A percentile compares a stretch with the other conserved stretches of the same genome.
phyloP scores from a whole-genome alignment of 2,797 vertebrate genomes.

The Pseudocheirus occidentalis region DNA sequence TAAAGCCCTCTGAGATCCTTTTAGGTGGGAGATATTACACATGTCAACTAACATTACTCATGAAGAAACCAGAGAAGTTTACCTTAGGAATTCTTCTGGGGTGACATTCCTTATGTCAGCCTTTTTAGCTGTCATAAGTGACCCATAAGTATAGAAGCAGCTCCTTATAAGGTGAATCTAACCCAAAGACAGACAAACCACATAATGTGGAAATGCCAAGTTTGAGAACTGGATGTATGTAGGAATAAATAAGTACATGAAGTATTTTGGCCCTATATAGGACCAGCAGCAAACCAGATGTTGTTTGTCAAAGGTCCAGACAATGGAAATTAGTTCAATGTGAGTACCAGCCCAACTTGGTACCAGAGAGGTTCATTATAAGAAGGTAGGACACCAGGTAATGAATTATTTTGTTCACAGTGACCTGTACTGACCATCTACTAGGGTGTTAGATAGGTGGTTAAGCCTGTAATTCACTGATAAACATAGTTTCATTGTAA shows the following conservation, averaged over 20 bases:
- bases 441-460: background rate
- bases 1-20: background rate
- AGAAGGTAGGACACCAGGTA: background rate
- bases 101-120: slow-evolving; percentile 1
- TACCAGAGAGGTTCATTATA: background rate
- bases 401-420: background rate
- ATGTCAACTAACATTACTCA: background rate
- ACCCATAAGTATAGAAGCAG: background rate
- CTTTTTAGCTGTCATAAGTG: slow-evolving; percentile 1
- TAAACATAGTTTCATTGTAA: background rate
- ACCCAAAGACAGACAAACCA: background rate
- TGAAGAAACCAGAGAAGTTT: background rate
- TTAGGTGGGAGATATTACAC: background rate
- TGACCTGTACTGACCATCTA: background rate
- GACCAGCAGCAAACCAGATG: background rate
- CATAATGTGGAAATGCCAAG: background rate
- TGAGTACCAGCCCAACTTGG: background rate
- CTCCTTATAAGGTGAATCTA: background rate
- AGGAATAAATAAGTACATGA: background rate
- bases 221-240: background rate
- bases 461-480: background rate
- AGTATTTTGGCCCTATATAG: background rate
- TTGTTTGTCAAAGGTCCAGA: background rate
- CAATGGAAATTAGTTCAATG: background rate
- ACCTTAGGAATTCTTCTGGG: background rate